Base-by-base conservation (phyloP, 2,797 vertebrate genomes). In the Thalassophryne amazonica region DNA sequence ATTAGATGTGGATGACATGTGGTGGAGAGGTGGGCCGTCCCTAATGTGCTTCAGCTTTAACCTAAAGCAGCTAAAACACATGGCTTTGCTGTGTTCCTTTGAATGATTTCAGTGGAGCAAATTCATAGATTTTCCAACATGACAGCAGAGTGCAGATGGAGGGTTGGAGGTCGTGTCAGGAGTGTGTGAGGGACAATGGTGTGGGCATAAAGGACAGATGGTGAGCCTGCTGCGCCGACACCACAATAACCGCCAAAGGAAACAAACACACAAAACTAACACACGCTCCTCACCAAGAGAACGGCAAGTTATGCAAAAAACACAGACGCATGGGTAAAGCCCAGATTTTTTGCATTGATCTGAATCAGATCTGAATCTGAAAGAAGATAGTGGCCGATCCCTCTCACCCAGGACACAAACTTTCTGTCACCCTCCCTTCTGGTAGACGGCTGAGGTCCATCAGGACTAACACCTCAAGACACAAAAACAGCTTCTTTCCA, bases 131-230 rank as follows among this genome's bases (percentile, higher is more conserved):
- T 37, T 48, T 6, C 27, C 38, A 40, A 48, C 24, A 40, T 29
- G 30, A 56, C 60, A 30, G 21, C 23, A 14, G 39, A 41, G 27
- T 27, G 37, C 8, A 17, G 32, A 20, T 17, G 29, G 31, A 29
- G 14, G 6, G 32, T 21, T 11, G 41, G 55, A 63, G 70, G 69
- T 78, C 60, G 68, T 19, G 35, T 47, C 8, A 35, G 60, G 25
- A 58, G 54, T 55, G 48, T 9, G 22, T 13, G 25, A 23, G 41
- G 47, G 54, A 87, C 83, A 88, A 87, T 80, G 37, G 80, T 79
- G 56, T 16, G 55, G 62, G 21, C 33, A 65, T 54, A 68, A 84
- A 67, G 71, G 76, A 78, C 84, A 86, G 82, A 88, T 86, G 86
- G 86, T 73, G 67, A 27, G 45, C 39, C 61, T 59, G 54, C 34